Conservation (phyloP, 2,888 invertebrate genomes). For the Trachelus troglodyta region DNA sequence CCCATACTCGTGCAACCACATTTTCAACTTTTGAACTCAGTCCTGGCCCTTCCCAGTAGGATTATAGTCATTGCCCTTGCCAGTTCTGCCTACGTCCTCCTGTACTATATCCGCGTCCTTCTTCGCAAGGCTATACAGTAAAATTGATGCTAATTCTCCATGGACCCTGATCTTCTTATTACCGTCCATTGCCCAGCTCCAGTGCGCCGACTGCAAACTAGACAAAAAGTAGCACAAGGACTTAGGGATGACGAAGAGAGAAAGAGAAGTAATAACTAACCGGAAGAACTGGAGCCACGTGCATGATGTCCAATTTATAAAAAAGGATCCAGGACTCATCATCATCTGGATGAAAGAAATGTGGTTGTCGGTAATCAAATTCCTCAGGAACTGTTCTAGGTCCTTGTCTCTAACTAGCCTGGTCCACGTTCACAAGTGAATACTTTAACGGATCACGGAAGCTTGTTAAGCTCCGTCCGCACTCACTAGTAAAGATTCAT, state of each 20-base stretch:
- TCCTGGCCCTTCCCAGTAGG: neutral
- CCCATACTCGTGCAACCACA: neutral
- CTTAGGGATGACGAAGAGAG: neutral
- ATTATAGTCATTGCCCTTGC: neutral
- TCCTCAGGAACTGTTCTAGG: neutral
- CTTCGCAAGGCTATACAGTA: too few species aligned
- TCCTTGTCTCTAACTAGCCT: neutral
- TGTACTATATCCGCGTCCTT: too few species aligned
- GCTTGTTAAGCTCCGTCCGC: neutral
- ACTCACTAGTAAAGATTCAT: neutral
- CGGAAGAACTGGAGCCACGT: neutral
- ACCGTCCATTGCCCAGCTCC: too few species aligned
- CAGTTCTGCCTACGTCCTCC: too few species aligned
- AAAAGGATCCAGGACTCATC: neutral
- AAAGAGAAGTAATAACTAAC: neutral
- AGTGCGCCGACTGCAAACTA: too few species aligned
- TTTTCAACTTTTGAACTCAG: neutral
- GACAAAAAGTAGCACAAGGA: too few species aligned
- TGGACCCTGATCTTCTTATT: too few species aligned
- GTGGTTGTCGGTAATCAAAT: neutral
- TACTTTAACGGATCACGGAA: neutral
- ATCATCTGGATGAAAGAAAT: neutral
- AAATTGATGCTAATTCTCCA: too few species aligned
- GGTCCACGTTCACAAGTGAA: neutral
- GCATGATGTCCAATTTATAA: neutral